Evolutionary conservation across 1,140 invertebrate species (phyloP), one percentile per base, ranked within the genome.

Genomic region (Branchinecta lindahli): DNA sequence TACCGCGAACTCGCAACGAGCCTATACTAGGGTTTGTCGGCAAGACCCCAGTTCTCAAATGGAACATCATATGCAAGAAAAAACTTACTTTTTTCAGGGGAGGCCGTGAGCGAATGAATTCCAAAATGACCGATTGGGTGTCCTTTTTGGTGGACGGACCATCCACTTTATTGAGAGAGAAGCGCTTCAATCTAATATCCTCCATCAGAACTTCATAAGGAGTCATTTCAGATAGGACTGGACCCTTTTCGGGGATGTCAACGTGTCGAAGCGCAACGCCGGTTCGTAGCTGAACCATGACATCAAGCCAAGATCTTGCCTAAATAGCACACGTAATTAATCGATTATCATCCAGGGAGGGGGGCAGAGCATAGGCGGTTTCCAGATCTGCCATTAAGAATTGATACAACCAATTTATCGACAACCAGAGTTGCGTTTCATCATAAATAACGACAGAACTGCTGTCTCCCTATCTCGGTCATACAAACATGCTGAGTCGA

Each of bases 141-240:
- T 96, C 92, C 81, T 94, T 94, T 77, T 91, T 93, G 44, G 92
- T 86, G 46, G 89, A 89, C 78, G 93, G 88, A 0, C 91, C 83
- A 85, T 81, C 79, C 76, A 77, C 79, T 75, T 82, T 81, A 70
- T 82, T 81, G 21, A 84, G 77, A 75, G 88, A 90, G 81, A 93
- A 96, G 74, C 89, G 84, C 75, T 90, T 86, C 44, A 89, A 88
- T 74, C 92, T 81, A 73, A 98, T 97, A 77, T 97, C 94, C 75
- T 97, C 92, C 88, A 97, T 94, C 12, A 98, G 82, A 76, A 95
- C 95, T 82, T 97, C 94, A 78, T 96, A 96, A 8, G 94, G 94
- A n/a, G 94, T 98, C 72, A 96, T 79, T 79, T 96, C 92, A 79
- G 89, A 97, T 80, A 96, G 93, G 70, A 90, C 84, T 66, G 79